These are phyloP conservation scores for Phoebastria nigripes DNA, from an alignment of 2,797 vertebrate species.

Conservation along the genomic window DNA sequence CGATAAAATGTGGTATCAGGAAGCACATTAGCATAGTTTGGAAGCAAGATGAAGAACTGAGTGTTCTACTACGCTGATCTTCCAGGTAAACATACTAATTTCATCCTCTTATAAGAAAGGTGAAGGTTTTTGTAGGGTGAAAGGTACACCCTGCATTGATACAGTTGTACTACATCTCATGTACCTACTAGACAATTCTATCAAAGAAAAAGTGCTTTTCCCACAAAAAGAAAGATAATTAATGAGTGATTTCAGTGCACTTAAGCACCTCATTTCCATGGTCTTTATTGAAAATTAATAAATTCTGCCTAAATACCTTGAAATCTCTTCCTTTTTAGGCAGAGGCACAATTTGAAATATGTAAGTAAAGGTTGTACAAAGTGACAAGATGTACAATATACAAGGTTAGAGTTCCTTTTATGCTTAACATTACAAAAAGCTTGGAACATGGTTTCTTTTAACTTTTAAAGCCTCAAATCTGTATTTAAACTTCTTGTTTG, in stretches of 20 bases:
- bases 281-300: not conserved
- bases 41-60: not conserved
- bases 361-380: accelerated
- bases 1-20: not conserved
- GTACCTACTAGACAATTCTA: not conserved
- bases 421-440: not conserved
- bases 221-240: not conserved
- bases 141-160: not conserved
- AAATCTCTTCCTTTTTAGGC: not conserved
- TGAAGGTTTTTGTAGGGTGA: not conserved
- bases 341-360: not conserved
- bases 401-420: not conserved
- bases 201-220: not conserved
- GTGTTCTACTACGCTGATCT: not conserved
- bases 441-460: not conserved
- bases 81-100: not conserved
- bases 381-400: not conserved
- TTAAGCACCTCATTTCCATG: not conserved
- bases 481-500: not conserved
- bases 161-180: not conserved
- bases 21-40: not conserved
- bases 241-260: not conserved
- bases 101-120: not conserved
- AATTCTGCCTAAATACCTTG: not conserved
- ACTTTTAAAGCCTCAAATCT: not conserved